phyloP scores from a whole-genome alignment of 1,140 invertebrate genomes.

The Drosophila pandora region DNA sequence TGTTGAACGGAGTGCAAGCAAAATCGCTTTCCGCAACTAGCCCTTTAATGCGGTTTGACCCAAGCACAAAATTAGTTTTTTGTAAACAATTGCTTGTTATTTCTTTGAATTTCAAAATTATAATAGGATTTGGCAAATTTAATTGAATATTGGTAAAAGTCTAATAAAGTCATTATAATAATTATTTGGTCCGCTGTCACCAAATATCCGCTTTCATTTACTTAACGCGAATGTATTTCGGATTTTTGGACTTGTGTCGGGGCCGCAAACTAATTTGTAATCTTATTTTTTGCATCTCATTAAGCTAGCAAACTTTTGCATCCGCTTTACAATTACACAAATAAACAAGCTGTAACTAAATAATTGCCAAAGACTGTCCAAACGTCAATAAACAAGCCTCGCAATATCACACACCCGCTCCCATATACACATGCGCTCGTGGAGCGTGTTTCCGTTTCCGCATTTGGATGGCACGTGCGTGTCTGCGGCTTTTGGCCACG shows the following conservation, averaged over 20 bases:
- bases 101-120: background rate
- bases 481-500: conserved; percentile 56
- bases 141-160: background rate
- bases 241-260: background rate
- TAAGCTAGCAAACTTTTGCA: conserved; percentile 65
- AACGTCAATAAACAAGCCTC: conserved; percentile 47
- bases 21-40: conserved; percentile 2
- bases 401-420: conserved; percentile 8
- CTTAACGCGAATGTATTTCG: conserved; percentile 12
- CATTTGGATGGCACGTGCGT: conserved; percentile 58
- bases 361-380: conserved; percentile 65
- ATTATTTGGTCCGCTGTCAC: conserved; percentile 31
- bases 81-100: background rate
- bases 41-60: conserved; percentile 16
- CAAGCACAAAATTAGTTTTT: background rate
- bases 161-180: conserved; percentile 6
- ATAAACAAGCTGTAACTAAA: conserved; percentile 51
- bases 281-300: conserved; percentile 38
- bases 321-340: conserved; percentile 42
- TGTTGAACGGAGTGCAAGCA: conserved; percentile 8
- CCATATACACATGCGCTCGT: conserved; percentile 7
- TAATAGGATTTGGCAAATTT: background rate
- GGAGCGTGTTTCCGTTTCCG: conserved; percentile 65
- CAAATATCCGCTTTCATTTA: conserved; percentile 58
- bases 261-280: conserved; percentile 31